A percentile compares a stretch with the other conserved stretches of the same genome.
Conservation (phyloP, 2,888 invertebrate genomes). For the Apamea epomidion region DNA sequence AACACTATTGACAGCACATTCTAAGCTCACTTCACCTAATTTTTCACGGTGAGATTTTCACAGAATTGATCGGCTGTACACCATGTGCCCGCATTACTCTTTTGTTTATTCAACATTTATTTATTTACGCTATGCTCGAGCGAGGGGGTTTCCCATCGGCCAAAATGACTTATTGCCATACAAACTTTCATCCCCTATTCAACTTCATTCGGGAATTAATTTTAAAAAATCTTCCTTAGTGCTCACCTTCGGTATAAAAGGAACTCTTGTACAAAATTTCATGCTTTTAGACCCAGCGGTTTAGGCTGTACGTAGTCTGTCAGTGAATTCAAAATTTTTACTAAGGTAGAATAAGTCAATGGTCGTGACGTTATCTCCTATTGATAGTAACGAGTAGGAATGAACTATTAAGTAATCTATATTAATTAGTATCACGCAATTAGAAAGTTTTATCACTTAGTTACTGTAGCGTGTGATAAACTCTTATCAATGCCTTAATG, state of each 20-base stretch:
- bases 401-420: conserved; percentile 28
- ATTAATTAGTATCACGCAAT: conserved; percentile 19
- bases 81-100: neutral
- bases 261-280: neutral
- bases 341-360: neutral
- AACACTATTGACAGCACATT: too few relatives aligned
- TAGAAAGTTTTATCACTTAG: conserved; percentile 30
- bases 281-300: too few relatives aligned
- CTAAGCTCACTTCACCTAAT: too few relatives aligned
- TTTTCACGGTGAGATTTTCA: too few relatives aligned
- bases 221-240: neutral
- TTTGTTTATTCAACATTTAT: conserved; percentile 9
- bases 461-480: neutral
- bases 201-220: neutral
- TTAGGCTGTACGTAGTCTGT: neutral
- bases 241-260: neutral
- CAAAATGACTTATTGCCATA: neutral
- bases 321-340: neutral
- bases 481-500: conserved; percentile 39
- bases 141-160: neutral
- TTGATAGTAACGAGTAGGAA: conserved; percentile 22
- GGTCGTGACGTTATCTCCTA: neutral
- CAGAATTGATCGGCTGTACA: too few relatives aligned
- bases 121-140: neutral
- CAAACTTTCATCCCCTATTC: neutral